These are phyloP conservation scores for Ciconia maguari DNA, from an alignment of 2,113 vertebrate species.

Conservation along the genomic window DNA sequence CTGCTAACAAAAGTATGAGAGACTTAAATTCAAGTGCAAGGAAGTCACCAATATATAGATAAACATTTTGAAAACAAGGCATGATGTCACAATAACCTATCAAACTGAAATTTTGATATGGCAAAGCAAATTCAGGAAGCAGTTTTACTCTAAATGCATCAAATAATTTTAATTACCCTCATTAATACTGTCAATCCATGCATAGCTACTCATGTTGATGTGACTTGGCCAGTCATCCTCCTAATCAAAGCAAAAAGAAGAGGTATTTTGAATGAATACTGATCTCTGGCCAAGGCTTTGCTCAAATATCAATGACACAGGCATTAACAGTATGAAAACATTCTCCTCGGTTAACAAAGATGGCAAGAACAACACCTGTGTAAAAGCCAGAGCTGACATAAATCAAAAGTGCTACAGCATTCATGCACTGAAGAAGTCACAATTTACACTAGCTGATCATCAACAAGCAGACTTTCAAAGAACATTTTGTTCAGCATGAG, in stretches of 20 bases:
- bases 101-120: background rate
- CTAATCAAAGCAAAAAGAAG: background rate
- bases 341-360: background rate
- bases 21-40: background rate
- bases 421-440: background rate
- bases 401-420: background rate
- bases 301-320: background rate
- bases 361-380: background rate
- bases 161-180: background rate
- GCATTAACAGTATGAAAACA: background rate
- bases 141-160: background rate
- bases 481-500: background rate
- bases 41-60: background rate
- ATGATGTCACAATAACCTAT: background rate
- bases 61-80: background rate
- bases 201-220: background rate
- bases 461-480: background rate
- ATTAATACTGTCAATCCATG: background rate
- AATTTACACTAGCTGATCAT: background rate
- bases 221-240: background rate
- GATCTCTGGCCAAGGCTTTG: background rate
- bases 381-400: background rate
- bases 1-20: background rate
- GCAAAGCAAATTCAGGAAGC: background rate
- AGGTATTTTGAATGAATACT: background rate